Evolutionary conservation across 2,888 invertebrate genomes (phyloP).

Genomic region (Drosophila mettleri): DNA sequence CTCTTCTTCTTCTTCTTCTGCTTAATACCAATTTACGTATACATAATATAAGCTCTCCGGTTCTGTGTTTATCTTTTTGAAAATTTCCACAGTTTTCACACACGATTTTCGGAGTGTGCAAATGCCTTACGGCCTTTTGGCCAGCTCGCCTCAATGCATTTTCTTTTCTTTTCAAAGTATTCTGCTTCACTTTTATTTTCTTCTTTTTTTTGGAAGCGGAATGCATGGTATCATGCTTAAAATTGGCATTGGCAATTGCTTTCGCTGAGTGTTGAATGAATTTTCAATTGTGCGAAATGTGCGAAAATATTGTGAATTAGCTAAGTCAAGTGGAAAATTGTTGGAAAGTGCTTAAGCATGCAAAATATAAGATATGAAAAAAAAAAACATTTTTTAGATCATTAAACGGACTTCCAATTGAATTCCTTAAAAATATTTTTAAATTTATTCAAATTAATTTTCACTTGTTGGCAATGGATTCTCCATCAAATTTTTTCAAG

Average conservation of each 20-base stretch:
- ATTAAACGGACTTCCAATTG: background rate
- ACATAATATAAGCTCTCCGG: constrained; percentile 13
- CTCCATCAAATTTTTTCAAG: constrained; percentile 4
- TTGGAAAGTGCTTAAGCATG: background rate
- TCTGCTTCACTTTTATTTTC: constrained; percentile 14
- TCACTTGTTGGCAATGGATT: constrained; percentile 1
- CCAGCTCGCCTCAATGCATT: constrained; percentile 42
- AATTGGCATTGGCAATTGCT: constrained; percentile 49
- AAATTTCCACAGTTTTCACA: constrained; percentile 45
- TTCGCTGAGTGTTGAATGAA: constrained; percentile 23
- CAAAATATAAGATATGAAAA: background rate
- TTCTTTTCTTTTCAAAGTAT: constrained; percentile 2
- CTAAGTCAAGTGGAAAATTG: background rate
- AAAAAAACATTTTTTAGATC: background rate
- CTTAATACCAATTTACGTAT: constrained; percentile 27
- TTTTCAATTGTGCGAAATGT: constrained; percentile 29
- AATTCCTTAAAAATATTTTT: background rate
- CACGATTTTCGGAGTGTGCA: constrained; percentile 50
- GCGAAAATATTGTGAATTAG: constrained; percentile 7
- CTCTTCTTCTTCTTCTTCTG: constrained; percentile 6
- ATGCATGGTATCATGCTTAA: constrained; percentile 71
- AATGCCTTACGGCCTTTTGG: constrained; percentile 6
- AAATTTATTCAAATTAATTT: background rate
- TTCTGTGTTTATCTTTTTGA: constrained; percentile 29
- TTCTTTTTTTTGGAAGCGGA: constrained; percentile 49